These are phyloP conservation scores for Prunella fulvescens DNA, from an alignment of 2,113 vertebrate genomes.

Conservation along the genomic window DNA sequence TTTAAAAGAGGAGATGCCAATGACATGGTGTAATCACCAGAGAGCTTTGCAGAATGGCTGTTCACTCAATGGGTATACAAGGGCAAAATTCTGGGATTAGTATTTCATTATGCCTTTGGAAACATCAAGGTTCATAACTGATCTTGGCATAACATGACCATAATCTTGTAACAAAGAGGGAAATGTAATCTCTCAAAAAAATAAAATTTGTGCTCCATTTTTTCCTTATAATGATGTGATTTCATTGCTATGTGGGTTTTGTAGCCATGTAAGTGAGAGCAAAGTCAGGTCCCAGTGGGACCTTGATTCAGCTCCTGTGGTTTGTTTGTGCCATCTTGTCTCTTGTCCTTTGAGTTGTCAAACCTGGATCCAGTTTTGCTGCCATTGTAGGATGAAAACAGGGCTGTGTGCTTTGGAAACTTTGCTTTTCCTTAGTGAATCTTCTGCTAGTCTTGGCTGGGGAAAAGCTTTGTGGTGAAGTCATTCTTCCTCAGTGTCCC, in stretches of 20 bases:
- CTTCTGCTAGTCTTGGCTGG: neutral
- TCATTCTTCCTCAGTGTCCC: neutral
- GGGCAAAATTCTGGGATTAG: neutral
- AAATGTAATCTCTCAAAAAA: neutral
- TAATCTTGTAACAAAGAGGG: neutral
- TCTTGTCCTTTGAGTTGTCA: neutral
- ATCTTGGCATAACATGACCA: neutral
- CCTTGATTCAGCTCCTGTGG: neutral
- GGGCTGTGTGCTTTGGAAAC: neutral
- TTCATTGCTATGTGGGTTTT: neutral
- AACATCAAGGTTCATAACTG: neutral
- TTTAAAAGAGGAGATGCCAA: conserved; percentile 7
- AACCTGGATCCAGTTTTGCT: neutral
- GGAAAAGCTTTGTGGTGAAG: neutral
- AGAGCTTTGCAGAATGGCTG: neutral
- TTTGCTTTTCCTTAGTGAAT: neutral
- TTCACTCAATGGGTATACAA: neutral
- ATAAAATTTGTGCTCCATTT: neutral
- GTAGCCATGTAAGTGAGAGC: neutral
- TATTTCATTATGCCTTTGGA: neutral
- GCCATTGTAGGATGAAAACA: neutral
- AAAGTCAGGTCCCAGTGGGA: neutral
- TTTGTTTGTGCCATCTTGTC: neutral
- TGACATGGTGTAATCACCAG: neutral
- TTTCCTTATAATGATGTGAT: neutral